Percentiles rank a stretch among this genome's conserved stretches.
These are phyloP conservation scores for Andrena marginata DNA, from an alignment of 2,888 invertebrate genomes.

Conservation along the genomic window DNA sequence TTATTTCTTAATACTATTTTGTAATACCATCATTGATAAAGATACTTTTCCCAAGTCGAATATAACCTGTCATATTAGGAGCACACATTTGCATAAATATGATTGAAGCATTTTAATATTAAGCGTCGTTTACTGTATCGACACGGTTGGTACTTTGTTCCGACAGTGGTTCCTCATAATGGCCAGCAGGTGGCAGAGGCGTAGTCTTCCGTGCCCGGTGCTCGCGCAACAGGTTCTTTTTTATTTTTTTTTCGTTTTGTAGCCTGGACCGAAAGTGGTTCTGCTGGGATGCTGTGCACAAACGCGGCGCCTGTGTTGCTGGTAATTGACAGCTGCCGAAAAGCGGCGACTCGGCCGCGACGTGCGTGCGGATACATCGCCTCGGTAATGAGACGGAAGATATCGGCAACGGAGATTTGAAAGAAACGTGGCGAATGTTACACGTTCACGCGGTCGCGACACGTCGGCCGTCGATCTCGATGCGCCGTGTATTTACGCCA, in stretches of 20 bases:
- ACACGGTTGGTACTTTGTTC: background rate
- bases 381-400: constrained; percentile 24
- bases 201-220: constrained; percentile 21
- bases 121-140: background rate
- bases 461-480: constrained; percentile 20
- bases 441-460: background rate
- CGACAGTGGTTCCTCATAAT: background rate
- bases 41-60: too few relatives aligned
- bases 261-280: constrained; percentile 77
- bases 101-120: too few relatives aligned
- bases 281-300: constrained; percentile 77
- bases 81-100: too few relatives aligned
- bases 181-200: constrained; percentile 22
- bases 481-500: constrained; percentile 34
- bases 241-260: constrained; percentile 38
- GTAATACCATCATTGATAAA: too few relatives aligned
- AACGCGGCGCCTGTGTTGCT: constrained; percentile 77
- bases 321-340: constrained; percentile 83
- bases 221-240: constrained; percentile 57
- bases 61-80: too few relatives aligned
- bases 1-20: too few relatives aligned
- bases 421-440: constrained; percentile 19
- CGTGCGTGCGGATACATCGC: constrained; percentile 55
- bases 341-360: constrained; percentile 72
- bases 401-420: constrained; percentile 22